Evolutionary conservation across 2,888 invertebrate species (phyloP).

Genomic region (Rhagophthalmus giganteus): DNA sequence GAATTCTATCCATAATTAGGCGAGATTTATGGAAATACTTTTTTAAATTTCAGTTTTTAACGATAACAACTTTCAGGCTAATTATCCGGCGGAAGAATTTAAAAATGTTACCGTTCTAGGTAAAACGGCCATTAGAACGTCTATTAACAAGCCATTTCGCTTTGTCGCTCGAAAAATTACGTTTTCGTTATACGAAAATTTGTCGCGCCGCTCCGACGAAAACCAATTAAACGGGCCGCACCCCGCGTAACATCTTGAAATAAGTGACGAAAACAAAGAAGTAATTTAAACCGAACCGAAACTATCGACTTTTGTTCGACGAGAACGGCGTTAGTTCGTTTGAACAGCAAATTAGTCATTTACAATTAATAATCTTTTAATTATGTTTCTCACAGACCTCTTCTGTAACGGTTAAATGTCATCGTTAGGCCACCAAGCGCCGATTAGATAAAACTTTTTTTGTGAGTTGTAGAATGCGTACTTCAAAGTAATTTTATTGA

Average conservation of each 20-base stretch:
- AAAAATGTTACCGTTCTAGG: constrained; percentile 35
- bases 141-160: constrained; percentile 35
- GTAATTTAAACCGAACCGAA: neutral
- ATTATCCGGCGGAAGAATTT: constrained; percentile 34
- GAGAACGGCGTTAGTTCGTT: constrained; percentile 5
- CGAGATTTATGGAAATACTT: constrained; percentile 23
- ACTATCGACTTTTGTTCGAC: constrained; percentile 2
- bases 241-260: constrained; percentile 4
- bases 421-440: constrained; percentile 20
- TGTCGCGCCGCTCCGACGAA: constrained; percentile 3
- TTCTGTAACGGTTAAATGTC: constrained; percentile 28
- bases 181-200: constrained; percentile 26
- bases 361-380: constrained; percentile 34
- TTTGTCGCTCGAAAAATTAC: constrained; percentile 35
- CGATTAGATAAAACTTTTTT: constrained; percentile 24
- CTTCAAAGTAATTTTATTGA: no score
- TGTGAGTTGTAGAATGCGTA: constrained; percentile 4
- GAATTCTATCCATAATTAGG: constrained; percentile 25
- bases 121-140: constrained; percentile 35
- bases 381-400: constrained; percentile 20
- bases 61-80: constrained; percentile 22
- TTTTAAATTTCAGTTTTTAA: constrained; percentile 23
- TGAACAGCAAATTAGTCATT: constrained; percentile 31
- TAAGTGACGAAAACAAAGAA: neutral
- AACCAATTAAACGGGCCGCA: constrained; percentile 16